Base-by-base conservation (phyloP, 2,797 vertebrate genomes). In the Cephalopachus bancanus region DNA sequence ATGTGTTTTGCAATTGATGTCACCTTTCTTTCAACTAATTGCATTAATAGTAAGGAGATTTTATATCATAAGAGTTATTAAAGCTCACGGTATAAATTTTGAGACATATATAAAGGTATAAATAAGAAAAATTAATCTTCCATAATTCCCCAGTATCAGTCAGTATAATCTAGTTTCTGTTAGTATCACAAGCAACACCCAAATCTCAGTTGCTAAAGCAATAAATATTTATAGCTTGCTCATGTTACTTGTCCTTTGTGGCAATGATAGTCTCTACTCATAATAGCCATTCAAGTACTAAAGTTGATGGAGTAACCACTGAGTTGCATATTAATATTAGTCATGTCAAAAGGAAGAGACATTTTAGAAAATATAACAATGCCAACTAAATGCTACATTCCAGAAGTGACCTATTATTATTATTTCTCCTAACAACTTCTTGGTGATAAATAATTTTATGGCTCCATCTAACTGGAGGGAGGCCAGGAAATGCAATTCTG, bases 301-400 rank as follows among this genome's bases (percentile, higher is more conserved):
- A 92, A 19, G 57, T 53, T 89, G 37, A 33, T 69, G 37, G 22
- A 60, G 3, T 49, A 89, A 20, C 7, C 55, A 89, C 37, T 85
- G 53, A 75, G 12, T 53, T 60, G 15, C 94, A 74, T 51, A 53
- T 44, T 84, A 51, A 26, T 67, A 1, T 89, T 65, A n/a, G 19
- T 59, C 78, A 64, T 26, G 14, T 64, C 33, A 79, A 33, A 83
- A 49, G 1, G 1, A 44, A 88, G 49, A 94, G 20, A n/a, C 9
- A 51, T 92, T 96, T 94, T 85, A 51, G 62, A 83, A 55, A 81
- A 4, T 33, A 28, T 88, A 76, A 75, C 26, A 74, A 59, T 67
- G 57, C 10, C 49, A 88, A 75, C 28, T 64, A 49, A 83, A 60
- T n/a, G 37, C n/a, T 55, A 7, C 5, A 85, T 75, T 11, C 26